phyloP scores from a whole-genome alignment of 1,140 invertebrate species.

The Asobara japonica region DNA sequence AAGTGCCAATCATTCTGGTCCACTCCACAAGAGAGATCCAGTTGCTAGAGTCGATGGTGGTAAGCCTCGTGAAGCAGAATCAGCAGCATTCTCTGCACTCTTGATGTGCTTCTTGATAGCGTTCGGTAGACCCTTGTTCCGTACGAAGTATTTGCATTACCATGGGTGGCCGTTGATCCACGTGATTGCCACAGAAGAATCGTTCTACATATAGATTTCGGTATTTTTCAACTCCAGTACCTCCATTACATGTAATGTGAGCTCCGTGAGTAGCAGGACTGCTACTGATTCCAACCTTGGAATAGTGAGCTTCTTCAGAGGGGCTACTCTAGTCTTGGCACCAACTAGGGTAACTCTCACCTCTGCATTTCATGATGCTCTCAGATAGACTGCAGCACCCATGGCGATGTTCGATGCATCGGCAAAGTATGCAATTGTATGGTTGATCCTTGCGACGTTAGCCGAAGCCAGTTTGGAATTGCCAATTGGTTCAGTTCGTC shows the following conservation, averaged over 20 bases:
- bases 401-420: conserved; percentile 37
- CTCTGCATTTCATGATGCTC: not conserved
- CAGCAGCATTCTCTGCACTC: conserved; percentile 41
- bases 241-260: conserved; percentile 23
- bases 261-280: conserved; percentile 35
- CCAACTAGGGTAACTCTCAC: conserved; percentile 34
- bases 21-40: conserved; percentile 8
- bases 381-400: conserved; percentile 36
- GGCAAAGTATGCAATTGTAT: conserved; percentile 38
- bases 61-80: conserved; percentile 24
- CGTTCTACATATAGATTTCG: conserved; percentile 26
- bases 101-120: conserved; percentile 43
- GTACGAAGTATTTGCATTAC: conserved; percentile 37
- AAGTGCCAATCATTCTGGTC: not conserved
- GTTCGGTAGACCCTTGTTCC: conserved; percentile 49
- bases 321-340: conserved; percentile 46
- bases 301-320: conserved; percentile 46
- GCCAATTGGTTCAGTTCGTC: not conserved
- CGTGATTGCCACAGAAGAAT: conserved; percentile 36
- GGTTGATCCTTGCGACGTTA: not conserved
- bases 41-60: not conserved
- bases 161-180: conserved; percentile 18
- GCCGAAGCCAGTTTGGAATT: conserved; percentile 27
- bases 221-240: not conserved
- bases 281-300: conserved; percentile 45